These are phyloP conservation scores for Acheta domesticus DNA, from an alignment of 2,888 invertebrate species.

Conservation along the genomic window DNA sequence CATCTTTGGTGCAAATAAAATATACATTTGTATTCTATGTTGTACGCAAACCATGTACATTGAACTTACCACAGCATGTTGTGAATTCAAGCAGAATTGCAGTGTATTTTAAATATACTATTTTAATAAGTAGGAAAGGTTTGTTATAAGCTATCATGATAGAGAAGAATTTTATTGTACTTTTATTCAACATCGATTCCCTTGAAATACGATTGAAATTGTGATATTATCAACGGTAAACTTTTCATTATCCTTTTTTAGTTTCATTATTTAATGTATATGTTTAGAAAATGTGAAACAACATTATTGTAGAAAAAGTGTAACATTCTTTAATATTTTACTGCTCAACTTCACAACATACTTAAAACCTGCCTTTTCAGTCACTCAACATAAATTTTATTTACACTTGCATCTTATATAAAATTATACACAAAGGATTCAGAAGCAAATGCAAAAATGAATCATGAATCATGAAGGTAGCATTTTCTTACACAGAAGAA, in stretches of 20 bases:
- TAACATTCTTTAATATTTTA: background rate
- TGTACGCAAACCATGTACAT: background rate
- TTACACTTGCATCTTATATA: slow-evolving; percentile 18
- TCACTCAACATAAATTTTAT: slow-evolving; percentile 10
- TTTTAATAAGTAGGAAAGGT: no score
- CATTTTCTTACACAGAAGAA: background rate
- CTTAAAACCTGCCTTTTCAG: background rate
- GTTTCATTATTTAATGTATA: no score
- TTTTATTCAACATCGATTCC: no score
- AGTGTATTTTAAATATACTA: no score
- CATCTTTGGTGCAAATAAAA: slow-evolving; percentile 26
- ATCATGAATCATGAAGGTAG: background rate
- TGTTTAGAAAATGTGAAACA: no score
- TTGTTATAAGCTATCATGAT: no score
- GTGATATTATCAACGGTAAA: no score
- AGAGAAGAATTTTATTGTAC: no score
- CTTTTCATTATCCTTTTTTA: no score
- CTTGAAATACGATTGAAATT: no score
- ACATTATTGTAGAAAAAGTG: no score
- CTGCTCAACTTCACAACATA: slow-evolving; percentile 6
- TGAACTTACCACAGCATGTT: background rate
- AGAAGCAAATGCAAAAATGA: slow-evolving; percentile 11
- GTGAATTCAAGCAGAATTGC: background rate
- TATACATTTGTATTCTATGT: slow-evolving; percentile 25
- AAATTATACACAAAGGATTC: background rate